Evolutionary conservation across 1,140 invertebrate genomes (phyloP).

Genomic region (Drosophila nikananu): DNA sequence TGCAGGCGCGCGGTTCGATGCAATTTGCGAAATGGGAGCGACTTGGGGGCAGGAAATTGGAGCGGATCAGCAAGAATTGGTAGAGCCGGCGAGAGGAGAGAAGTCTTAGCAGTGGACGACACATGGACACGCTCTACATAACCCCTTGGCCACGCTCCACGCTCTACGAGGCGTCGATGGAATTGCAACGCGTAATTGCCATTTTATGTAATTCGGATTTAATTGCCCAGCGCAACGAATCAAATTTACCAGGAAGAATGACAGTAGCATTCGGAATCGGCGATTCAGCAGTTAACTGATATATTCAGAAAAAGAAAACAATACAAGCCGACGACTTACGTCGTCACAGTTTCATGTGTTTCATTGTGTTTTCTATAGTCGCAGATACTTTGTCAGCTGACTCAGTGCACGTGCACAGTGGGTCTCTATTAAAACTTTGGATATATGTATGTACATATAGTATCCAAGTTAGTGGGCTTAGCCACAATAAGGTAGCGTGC

Average conservation of each 20-base stretch:
- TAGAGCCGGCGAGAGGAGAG: constrained; percentile 18
- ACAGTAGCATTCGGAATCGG: constrained; percentile 10
- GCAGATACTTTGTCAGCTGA: constrained; percentile 31
- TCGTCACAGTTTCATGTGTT: constrained; percentile 24
- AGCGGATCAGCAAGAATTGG: constrained; percentile 43
- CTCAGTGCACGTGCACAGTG: constrained; percentile 44
- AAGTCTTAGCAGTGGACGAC: constrained; percentile 44
- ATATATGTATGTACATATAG: neutral
- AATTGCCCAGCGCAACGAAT: constrained; percentile 42
- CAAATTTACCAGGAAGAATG: constrained; percentile 11
- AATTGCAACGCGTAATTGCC: constrained; percentile 47
- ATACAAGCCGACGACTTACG: constrained; percentile 3
- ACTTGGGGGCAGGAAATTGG: constrained; percentile 35
- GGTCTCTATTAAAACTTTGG: constrained; percentile 16
- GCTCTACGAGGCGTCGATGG: constrained; percentile 23
- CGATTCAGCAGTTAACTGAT: constrained; percentile 24
- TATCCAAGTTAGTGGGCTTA: constrained; percentile 18
- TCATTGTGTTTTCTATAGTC: constrained; percentile 21
- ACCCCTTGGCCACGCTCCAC: constrained; percentile 17
- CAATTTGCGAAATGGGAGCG: constrained; percentile 39
- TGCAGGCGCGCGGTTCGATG: constrained; percentile 16
- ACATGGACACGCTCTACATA: constrained; percentile 41
- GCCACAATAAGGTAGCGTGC: constrained; percentile 31
- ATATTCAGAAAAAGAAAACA: constrained; percentile 22
- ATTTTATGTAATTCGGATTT: constrained; percentile 47